phyloP scores from a whole-genome alignment of 1,140 invertebrate species.

The Lepidurus packardi region DNA sequence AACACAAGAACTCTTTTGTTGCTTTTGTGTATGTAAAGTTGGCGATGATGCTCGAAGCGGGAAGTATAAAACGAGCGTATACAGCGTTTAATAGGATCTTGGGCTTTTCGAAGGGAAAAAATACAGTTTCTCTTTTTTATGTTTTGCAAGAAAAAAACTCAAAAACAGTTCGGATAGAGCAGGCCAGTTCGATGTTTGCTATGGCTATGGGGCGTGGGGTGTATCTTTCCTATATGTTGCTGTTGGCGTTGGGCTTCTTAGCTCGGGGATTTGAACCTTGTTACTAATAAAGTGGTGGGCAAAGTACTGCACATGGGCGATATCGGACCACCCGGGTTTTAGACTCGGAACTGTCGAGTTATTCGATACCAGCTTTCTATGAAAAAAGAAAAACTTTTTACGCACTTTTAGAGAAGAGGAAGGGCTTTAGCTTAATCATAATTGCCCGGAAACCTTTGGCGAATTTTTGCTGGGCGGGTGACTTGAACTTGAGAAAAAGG shows the following conservation, averaged over 20 bases:
- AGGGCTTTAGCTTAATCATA: not conserved
- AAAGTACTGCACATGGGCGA: conserved; percentile 17
- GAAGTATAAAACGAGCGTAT: not conserved
- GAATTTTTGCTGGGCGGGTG: not conserved
- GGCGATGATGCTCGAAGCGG: not conserved
- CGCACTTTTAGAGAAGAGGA: not conserved
- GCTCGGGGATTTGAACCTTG: conserved; percentile 18
- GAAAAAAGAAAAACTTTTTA: not conserved
- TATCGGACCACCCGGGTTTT: not conserved
- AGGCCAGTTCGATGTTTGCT: not conserved
- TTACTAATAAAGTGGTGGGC: conserved; percentile 21
- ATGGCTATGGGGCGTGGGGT: not conserved
- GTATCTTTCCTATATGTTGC: not conserved
- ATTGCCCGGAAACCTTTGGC: not conserved
- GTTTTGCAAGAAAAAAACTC: not conserved
- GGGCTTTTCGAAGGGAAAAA: too few relatives aligned
- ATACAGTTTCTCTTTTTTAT: too few relatives aligned
- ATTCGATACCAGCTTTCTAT: not conserved
- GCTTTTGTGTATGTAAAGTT: conserved; percentile 11
- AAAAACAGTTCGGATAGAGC: not conserved
- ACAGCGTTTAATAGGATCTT: too few relatives aligned
- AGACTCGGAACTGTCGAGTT: not conserved
- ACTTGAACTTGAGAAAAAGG: not conserved
- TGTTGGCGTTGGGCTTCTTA: not conserved
- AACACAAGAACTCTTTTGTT: not conserved